Percentiles rank a stretch among this genome's conserved stretches.
phyloP scores from a whole-genome alignment of 1,140 invertebrate species.

The Orussus abietinus region DNA sequence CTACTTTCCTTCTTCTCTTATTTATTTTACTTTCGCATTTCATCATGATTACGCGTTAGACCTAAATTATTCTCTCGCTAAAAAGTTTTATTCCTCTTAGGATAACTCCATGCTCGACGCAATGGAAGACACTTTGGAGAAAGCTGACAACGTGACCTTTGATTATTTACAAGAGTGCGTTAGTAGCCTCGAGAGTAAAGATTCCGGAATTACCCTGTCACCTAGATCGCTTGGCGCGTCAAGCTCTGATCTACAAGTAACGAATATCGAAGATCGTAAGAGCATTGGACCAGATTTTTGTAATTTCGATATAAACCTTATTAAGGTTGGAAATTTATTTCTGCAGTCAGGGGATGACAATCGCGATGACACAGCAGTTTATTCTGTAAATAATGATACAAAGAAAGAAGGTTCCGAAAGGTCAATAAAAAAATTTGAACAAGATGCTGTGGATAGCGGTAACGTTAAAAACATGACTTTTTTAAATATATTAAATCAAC shows the following conservation, averaged over 20 bases:
- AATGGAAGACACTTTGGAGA: background rate
- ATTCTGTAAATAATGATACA: no score
- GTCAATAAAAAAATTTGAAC: conserved; percentile 23
- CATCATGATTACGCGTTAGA: no score
- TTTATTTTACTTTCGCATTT: no score
- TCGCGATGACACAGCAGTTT: no score
- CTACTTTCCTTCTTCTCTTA: no score
- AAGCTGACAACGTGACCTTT: no score
- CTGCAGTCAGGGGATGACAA: conserved; percentile 21
- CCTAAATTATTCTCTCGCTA: no score
- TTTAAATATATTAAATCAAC: conserved; percentile 13
- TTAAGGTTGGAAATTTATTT: conserved; percentile 24
- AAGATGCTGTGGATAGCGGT: conserved; percentile 11
- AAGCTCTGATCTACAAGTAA: conserved; percentile 19
- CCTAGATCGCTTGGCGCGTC: conserved; percentile 19
- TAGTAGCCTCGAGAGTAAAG: conserved; percentile 26
- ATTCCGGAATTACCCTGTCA: conserved; percentile 23
- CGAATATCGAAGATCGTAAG: conserved; percentile 20
- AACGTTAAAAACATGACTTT: conserved; percentile 8
- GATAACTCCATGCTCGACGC: no score
- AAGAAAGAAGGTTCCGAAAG: conserved; percentile 18
- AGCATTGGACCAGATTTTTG: conserved; percentile 12
- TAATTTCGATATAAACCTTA: conserved; percentile 18
- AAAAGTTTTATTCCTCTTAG: no score
- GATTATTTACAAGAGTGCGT: conserved; percentile 27